Conservation (phyloP, 2,888 invertebrate genomes). For the Syrphus vitripennis region DNA sequence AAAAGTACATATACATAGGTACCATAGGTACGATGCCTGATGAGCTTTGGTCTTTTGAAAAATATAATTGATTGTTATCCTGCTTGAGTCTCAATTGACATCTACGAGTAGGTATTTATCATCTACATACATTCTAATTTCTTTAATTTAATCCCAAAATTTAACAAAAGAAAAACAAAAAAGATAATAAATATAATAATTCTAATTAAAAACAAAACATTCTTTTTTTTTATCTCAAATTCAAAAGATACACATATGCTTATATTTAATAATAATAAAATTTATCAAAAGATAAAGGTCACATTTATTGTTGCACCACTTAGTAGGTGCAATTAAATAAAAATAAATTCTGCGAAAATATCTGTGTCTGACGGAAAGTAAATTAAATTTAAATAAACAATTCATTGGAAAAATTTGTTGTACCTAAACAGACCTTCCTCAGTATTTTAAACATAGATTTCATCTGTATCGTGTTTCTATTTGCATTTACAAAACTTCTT, state of each 20-base stretch:
- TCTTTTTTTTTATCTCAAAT: neutral
- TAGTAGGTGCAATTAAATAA: too few relatives aligned
- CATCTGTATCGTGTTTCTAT: neutral
- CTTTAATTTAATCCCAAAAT: too few relatives aligned
- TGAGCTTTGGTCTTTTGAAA: too few relatives aligned
- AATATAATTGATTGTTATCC: too few relatives aligned
- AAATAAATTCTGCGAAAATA: neutral
- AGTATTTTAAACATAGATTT: conserved; percentile 18
- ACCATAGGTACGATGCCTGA: too few relatives aligned
- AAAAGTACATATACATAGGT: too few relatives aligned
- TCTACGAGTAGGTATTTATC: too few relatives aligned
- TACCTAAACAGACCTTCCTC: neutral
- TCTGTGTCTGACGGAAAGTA: neutral
- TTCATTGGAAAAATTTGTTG: conserved; percentile 7
- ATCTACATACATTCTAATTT: too few relatives aligned
- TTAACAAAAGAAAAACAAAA: too few relatives aligned
- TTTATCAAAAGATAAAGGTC: neutral
- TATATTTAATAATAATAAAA: neutral
- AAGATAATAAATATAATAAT: too few relatives aligned
- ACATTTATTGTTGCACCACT: conserved; percentile 19
- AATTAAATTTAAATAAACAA: conserved; percentile 15
- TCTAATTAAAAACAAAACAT: too few relatives aligned
- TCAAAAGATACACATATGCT: neutral
- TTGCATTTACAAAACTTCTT: conserved; percentile 33
- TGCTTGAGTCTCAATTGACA: too few relatives aligned